A percentile compares a stretch with the other conserved stretches of the same genome.
Conservation (phyloP, 2,888 invertebrate genomes). For the Chamaedrilus cognettii region DNA sequence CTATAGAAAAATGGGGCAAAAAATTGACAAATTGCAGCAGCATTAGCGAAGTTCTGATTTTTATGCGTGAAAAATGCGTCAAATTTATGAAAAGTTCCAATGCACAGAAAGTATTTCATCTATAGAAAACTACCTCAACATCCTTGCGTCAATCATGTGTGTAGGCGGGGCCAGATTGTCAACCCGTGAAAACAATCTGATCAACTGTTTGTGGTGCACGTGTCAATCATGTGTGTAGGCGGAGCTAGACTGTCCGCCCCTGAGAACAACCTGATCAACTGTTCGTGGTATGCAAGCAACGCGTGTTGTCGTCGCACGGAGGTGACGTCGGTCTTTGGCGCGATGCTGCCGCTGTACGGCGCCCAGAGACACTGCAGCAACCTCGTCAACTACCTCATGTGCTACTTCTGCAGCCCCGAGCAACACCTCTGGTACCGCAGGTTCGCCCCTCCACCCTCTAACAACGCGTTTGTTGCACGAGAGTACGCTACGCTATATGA, state of each 20-base stretch:
- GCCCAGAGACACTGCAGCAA: conserved; percentile 53
- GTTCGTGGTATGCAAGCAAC: conserved; percentile 57
- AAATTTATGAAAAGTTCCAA: no score
- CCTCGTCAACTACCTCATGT: conserved; percentile 59
- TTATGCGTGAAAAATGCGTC: no score
- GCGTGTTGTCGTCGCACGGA: conserved; percentile 60
- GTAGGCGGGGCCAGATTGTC: conserved; percentile 48
- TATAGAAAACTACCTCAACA: no score
- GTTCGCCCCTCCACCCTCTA: no score
- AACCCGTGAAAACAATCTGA: conserved; percentile 48
- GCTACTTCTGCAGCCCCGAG: conserved; percentile 59
- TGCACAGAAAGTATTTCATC: no score
- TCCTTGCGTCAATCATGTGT: no score
- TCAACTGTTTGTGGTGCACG: conserved; percentile 61
- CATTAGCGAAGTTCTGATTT: no score
- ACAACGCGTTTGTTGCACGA: background rate
- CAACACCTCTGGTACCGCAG: conserved; percentile 55
- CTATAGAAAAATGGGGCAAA: no score
- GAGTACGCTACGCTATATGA: no score
- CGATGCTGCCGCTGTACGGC: conserved; percentile 53
- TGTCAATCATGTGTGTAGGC: conserved; percentile 44
- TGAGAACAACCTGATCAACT: conserved; percentile 56
- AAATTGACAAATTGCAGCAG: no score
- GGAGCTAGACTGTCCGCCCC: conserved; percentile 43
- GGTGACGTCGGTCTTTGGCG: conserved; percentile 55